phyloP scores from a whole-genome alignment of 2,888 invertebrate species.

The Meghimatium bilineatum region DNA sequence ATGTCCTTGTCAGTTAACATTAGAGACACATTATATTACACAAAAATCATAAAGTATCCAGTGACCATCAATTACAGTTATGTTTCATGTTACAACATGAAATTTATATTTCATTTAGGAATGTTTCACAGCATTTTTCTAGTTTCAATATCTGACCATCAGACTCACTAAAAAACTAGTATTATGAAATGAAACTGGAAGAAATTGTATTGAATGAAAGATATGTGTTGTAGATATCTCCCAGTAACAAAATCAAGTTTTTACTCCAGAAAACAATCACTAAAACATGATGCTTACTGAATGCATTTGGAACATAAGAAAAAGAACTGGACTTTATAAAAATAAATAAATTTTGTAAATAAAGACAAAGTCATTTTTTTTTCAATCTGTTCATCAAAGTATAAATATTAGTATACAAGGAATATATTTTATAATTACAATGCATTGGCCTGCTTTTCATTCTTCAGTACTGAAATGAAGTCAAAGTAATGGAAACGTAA shows the following conservation, averaged over 20 bases:
- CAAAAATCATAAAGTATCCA: too few relatives aligned
- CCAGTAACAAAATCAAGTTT: background rate
- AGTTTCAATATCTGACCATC: background rate
- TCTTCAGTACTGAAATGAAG: background rate
- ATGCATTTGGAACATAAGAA: background rate
- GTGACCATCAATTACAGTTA: too few relatives aligned
- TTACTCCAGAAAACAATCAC: background rate
- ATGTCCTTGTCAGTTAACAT: too few relatives aligned
- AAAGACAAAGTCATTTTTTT: background rate
- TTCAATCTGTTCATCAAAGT: background rate
- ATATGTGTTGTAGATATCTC: background rate
- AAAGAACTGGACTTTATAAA: background rate
- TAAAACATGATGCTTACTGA: background rate
- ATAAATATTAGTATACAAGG: constrained; percentile 1
- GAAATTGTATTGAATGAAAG: background rate
- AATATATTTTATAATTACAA: background rate
- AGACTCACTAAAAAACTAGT: background rate
- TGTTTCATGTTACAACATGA: background rate
- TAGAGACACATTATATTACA: too few relatives aligned
- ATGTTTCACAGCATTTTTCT: background rate
- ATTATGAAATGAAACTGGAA: background rate
- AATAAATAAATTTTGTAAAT: background rate
- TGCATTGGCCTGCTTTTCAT: background rate
- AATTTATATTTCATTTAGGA: background rate
- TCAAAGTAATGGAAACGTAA: too few relatives aligned